Base-by-base conservation (phyloP, 2,888 invertebrate species). In the Apodemia mormo region DNA sequence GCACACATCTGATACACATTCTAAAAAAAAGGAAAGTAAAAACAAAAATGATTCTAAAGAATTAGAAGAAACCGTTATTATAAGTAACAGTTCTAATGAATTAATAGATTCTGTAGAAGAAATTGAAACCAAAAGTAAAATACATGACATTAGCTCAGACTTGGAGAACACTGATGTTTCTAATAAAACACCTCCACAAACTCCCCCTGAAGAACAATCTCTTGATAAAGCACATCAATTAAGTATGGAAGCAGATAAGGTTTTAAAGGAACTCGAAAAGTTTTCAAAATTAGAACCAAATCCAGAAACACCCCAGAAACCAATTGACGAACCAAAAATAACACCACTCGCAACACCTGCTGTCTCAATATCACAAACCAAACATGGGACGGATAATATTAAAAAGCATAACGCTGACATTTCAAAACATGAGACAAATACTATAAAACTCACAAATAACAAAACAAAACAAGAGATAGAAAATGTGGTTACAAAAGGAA, bases 251-350 rank as follows among this genome's bases (percentile, higher is more conserved):
- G 85, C 85, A 52, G 85, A 84, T 65, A 82, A 84, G 77, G 81
- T 85, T 1, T 76, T 85, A 68, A 73, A 79, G 72, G 78, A 78
- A 68, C 72, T 85, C 29, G 81, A 85, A 77, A 82, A 81, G 71
- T 90, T 90, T 76, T 81, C 88, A 45, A 89, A 90, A 78, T 77
- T 82, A 74, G 88, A 89, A 30, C 82, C 80, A 3, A 86, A 86
- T 73, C 78, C 84, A 14, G 74, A 80, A 68, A 75, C 79, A 3
- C 33, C 54, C 70, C 70, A 71, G 65, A 71, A 69, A 14, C 52
- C 65, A 67, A 56, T 69, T 33, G 56, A 65, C 37, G 65, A 73
- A 29, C 45, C 56, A 52, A 71, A 74, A 73, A 40, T 52, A 37
- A 71, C 72, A 14, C 64, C 69, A 37, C 71, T 73, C 64, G 66